Evolutionary conservation across 2,113 vertebrate genomes (phyloP).

Genomic region (Lycaon pictus): DNA sequence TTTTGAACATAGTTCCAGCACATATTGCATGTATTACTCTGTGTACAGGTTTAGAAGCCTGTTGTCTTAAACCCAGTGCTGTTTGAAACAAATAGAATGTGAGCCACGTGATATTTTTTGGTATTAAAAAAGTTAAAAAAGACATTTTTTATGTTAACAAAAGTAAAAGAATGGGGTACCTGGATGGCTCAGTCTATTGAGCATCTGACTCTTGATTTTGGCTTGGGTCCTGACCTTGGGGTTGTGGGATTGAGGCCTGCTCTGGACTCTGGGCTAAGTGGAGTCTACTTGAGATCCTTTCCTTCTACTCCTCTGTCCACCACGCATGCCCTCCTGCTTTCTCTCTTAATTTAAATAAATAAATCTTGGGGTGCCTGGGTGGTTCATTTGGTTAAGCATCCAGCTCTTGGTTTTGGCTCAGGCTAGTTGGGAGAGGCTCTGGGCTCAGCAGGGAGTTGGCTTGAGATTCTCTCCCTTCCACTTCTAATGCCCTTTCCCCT

Average conservation of each 20-base stretch:
- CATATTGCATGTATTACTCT: background rate
- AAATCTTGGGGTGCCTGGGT: background rate
- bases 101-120: background rate
- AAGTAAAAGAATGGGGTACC: background rate
- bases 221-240: too few species aligned
- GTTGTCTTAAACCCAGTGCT: background rate
- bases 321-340: too few species aligned
- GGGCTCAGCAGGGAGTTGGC: background rate
- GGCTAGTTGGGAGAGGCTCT: background rate
- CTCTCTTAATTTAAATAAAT: background rate
- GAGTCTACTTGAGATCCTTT: background rate
- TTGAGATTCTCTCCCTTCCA: background rate
- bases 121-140: background rate
- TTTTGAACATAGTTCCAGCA: slow-evolving; percentile 12
- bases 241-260: background rate
- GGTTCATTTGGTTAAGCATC: background rate
- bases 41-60: slow-evolving; percentile 45
- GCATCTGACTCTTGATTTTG: too few species aligned
- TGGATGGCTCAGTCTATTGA: background rate
- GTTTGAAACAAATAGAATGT: slow-evolving; percentile 41
- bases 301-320: background rate
- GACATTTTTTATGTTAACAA: background rate
- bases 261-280: background rate
- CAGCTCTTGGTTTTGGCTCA: background rate
- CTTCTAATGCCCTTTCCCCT: background rate